Conservation (phyloP, 1,140 invertebrate genomes). For the Polyergus mexicanus region DNA sequence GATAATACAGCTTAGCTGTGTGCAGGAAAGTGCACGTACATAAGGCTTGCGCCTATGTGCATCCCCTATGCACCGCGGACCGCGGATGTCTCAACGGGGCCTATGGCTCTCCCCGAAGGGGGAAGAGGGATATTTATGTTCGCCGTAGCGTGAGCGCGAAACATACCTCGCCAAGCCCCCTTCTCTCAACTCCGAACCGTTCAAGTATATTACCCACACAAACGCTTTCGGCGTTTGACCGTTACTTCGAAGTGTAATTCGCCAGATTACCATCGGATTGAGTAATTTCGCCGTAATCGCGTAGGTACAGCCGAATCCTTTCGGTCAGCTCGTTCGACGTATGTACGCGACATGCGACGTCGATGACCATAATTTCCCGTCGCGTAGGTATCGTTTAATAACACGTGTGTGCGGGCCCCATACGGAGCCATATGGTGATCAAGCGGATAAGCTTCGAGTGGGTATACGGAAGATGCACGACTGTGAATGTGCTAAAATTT, state of each 20-base stretch:
- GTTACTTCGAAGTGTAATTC: constrained; percentile 61
- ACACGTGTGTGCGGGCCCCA: neutral
- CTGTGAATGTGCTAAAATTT: constrained; percentile 19
- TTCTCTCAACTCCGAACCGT: constrained; percentile 18
- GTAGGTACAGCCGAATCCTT: constrained; percentile 31
- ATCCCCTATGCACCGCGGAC: constrained; percentile 22
- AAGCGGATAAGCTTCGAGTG: neutral
- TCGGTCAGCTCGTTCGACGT: constrained; percentile 20
- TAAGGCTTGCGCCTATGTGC: constrained; percentile 2
- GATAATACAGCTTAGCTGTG: constrained; percentile 67
- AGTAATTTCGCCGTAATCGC: constrained; percentile 67
- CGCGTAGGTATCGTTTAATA: constrained; percentile 35
- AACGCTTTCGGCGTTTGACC: neutral
- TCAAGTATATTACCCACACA: neutral
- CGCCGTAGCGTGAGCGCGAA: constrained; percentile 74
- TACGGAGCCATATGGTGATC: neutral
- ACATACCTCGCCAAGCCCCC: constrained; percentile 42
- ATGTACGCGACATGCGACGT: constrained; percentile 37
- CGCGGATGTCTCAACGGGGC: constrained; percentile 61
- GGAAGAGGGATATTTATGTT: constrained; percentile 74
- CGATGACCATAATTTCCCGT: constrained; percentile 50
- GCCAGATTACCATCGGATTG: constrained; percentile 68
- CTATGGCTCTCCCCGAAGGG: constrained; percentile 54
- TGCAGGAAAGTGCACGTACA: neutral
- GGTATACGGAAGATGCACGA: neutral